These are phyloP conservation scores for Bradypus variegatus DNA, from an alignment of 2,797 vertebrate genomes.

Conservation along the genomic window DNA sequence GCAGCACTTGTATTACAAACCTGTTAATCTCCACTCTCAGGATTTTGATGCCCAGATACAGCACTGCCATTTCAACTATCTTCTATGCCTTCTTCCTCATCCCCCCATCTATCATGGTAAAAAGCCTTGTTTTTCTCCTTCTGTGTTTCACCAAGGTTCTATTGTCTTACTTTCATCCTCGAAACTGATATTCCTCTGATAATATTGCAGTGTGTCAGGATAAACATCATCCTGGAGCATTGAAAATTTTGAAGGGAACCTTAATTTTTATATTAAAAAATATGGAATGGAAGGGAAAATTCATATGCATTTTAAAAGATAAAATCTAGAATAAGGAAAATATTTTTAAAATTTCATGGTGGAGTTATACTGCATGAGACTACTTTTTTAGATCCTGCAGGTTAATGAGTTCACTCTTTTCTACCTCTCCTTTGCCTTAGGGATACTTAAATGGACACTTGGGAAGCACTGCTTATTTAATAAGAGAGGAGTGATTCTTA, in stretches of 20 bases:
- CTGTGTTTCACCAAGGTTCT: neutral
- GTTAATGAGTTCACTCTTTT: conserved; percentile 16
- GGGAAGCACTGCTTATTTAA: conserved; percentile 9
- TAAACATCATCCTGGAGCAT: conserved; percentile 7
- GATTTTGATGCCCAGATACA: neutral
- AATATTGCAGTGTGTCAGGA: neutral
- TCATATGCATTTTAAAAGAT: neutral
- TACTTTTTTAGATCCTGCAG: neutral
- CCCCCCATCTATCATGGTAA: neutral
- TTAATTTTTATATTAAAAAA: conserved; percentile 18
- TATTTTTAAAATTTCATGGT: neutral
- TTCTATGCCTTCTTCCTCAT: neutral
- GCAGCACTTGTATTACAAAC: neutral
- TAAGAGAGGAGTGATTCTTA: conserved; percentile 37
- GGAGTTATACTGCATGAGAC: neutral
- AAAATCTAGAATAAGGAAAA: neutral
- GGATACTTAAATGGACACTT: conserved; percentile 44
- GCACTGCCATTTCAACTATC: neutral
- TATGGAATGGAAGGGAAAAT: neutral
- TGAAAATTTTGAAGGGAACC: conserved; percentile 27
- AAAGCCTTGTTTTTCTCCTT: conserved; percentile 17
- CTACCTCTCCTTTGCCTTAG: conserved; percentile 39
- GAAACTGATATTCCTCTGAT: neutral
- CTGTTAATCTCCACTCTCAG: neutral
- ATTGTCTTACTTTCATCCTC: neutral